Conservation (phyloP, 1,140 invertebrate genomes). For the Harpegnathos saltator region DNA sequence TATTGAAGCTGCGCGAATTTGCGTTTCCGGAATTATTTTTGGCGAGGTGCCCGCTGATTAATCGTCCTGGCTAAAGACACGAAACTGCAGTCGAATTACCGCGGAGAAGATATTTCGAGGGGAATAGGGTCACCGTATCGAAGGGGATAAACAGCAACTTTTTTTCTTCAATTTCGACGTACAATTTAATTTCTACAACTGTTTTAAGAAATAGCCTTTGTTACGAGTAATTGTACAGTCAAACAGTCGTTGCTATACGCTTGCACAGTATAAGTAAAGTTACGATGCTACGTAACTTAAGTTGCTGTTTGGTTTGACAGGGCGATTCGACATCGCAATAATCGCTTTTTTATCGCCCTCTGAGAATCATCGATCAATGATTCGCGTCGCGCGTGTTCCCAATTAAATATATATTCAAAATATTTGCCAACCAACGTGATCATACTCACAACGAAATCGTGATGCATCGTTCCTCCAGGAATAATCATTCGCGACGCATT, state of each 20-base stretch:
- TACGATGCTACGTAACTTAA: no score
- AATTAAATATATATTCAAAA: constrained; percentile 56
- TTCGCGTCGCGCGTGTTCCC: constrained; percentile 13
- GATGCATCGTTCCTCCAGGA: constrained; percentile 41
- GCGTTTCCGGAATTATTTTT: constrained; percentile 66
- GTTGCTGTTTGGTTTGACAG: neutral
- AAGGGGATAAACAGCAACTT: neutral
- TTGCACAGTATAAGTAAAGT: neutral
- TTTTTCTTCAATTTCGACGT: neutral
- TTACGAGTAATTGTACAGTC: neutral
- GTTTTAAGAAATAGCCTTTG: neutral
- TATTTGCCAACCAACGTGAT: constrained; percentile 55
- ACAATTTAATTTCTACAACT: neutral
- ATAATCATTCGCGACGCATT: constrained; percentile 23
- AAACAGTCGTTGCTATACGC: neutral
- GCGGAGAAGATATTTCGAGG: constrained; percentile 33
- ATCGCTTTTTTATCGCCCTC: constrained; percentile 26
- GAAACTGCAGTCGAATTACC: constrained; percentile 25
- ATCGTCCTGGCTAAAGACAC: constrained; percentile 40
- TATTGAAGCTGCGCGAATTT: constrained; percentile 59
- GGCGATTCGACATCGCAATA: neutral
- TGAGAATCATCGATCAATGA: constrained; percentile 69
- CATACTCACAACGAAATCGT: neutral
- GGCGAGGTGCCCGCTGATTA: constrained; percentile 57
- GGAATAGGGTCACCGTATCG: neutral